phyloP scores from a whole-genome alignment of 2,888 invertebrate species.

The Hyposoter didymator region DNA sequence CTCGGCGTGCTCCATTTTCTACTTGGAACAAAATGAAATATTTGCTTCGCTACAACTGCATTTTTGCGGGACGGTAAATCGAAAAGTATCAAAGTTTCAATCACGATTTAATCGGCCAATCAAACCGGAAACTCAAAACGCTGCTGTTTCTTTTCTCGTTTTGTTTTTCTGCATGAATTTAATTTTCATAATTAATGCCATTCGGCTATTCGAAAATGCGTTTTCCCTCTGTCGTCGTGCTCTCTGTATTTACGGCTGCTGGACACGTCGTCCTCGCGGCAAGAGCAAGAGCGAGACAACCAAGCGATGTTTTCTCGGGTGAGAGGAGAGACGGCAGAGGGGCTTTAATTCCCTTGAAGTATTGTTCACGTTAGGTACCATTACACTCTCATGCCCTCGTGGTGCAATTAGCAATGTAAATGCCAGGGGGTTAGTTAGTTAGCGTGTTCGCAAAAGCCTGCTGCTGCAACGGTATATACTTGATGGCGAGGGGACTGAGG shows the following conservation, averaged over 20 bases:
- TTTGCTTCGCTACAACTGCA: not conserved
- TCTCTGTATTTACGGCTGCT: constrained; percentile 15
- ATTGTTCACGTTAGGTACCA: constrained; percentile 81
- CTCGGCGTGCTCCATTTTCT: not conserved
- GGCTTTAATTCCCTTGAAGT: constrained; percentile 80
- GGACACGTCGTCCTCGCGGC: constrained; percentile 38
- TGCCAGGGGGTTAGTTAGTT: constrained; percentile 82
- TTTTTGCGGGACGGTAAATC: not conserved
- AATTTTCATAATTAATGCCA: constrained; percentile 42
- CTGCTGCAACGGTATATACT: constrained; percentile 62
- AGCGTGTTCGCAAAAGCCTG: constrained; percentile 81
- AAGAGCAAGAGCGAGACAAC: constrained; percentile 14
- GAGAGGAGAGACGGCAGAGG: constrained; percentile 51
- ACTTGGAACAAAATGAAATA: constrained; percentile 14
- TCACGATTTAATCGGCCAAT: not conserved
- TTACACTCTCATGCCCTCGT: constrained; percentile 79
- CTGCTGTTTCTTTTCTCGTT: not conserved
- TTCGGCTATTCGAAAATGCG: constrained; percentile 61
- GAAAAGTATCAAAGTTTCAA: not conserved
- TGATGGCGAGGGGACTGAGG: constrained; percentile 52
- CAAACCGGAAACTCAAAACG: not conserved
- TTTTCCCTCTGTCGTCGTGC: not conserved
- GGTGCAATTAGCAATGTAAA: constrained; percentile 84
- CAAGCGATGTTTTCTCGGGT: constrained; percentile 38
- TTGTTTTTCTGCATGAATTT: constrained; percentile 1